A percentile compares a stretch with the other conserved stretches of the same genome.
Conservation (phyloP, 2,113 vertebrate genomes). For the Pholis gunnellus region DNA sequence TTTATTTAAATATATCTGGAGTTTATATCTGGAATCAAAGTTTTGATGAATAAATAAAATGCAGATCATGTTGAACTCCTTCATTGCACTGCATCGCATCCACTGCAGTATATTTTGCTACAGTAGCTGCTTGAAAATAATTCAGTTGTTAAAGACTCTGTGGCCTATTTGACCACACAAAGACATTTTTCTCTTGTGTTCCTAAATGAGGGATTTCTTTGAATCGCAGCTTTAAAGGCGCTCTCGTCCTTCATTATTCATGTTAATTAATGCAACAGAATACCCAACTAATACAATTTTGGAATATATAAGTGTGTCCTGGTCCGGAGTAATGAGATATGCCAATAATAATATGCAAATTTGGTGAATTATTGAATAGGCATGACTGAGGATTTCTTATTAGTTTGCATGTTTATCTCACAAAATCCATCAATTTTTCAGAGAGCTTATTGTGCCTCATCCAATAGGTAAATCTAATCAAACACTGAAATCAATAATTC, state of each 20-base stretch:
- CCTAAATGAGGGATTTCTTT: slow-evolving; percentile 65
- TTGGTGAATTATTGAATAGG: slow-evolving; percentile 83
- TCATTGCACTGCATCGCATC: background rate
- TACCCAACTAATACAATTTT: slow-evolving; percentile 78
- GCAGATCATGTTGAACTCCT: background rate
- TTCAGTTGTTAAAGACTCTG: slow-evolving; percentile 11
- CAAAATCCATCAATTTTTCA: slow-evolving; percentile 74
- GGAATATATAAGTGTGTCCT: slow-evolving; percentile 83
- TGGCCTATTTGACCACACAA: slow-evolving; percentile 54
- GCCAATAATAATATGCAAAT: slow-evolving; percentile 86
- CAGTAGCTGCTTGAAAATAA: slow-evolving; percentile 15
- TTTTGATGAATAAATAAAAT: background rate
- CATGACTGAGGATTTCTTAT: slow-evolving; percentile 78
- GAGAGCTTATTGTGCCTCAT: slow-evolving; percentile 58
- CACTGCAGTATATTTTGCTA: background rate
- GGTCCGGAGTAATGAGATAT: slow-evolving; percentile 81
- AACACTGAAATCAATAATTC: slow-evolving; percentile 79
- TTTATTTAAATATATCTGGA: background rate
- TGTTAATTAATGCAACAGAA: slow-evolving; percentile 82
- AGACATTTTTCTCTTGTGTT: slow-evolving; percentile 42
- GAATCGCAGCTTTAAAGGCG: slow-evolving; percentile 63
- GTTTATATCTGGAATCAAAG: background rate
- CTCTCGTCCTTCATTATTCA: slow-evolving; percentile 77
- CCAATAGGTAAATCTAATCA: slow-evolving; percentile 78
- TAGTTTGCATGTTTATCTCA: slow-evolving; percentile 80